Evolutionary conservation across 2,797 vertebrate species (phyloP).

Genomic region (Serranus cabrilla): DNA sequence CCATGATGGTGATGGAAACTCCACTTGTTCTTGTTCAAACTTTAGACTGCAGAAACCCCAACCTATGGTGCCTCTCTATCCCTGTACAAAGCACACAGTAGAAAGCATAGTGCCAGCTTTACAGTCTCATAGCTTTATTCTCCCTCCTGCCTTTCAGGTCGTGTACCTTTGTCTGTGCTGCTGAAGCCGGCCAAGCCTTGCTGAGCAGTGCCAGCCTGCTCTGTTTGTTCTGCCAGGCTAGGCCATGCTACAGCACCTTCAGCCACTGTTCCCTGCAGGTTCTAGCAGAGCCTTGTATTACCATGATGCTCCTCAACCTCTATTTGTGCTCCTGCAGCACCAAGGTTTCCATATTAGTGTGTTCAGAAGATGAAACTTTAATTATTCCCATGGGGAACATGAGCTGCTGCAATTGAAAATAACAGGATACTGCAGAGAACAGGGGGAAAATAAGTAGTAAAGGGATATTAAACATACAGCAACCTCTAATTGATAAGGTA

Average conservation of each 20-base stretch:
- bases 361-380: conserved; percentile 56
- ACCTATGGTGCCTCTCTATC: neutral
- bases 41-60: neutral
- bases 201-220: conserved; percentile 65
- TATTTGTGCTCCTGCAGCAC: conserved; percentile 18
- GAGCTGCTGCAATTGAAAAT: conserved; percentile 32
- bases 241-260: conserved; percentile 17
- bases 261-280: conserved; percentile 28
- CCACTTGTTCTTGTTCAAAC: conserved; percentile 1
- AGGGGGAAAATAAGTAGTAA: conserved; percentile 27
- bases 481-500: neutral
- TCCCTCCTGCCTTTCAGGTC: conserved; percentile 61
- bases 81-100: neutral
- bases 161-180: conserved; percentile 70
- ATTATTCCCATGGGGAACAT: conserved; percentile 48
- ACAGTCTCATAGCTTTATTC: conserved; percentile 64
- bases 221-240: conserved; percentile 43
- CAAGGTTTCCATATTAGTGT: conserved; percentile 56
- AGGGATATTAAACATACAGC: conserved; percentile 1
- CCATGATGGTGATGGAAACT: neutral
- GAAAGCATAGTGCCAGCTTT: conserved; percentile 2
- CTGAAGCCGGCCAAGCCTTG: conserved; percentile 32
- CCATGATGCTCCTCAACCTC: conserved; percentile 6
- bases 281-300: conserved; percentile 22
- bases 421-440: conserved; percentile 31